These are phyloP conservation scores for Campylomormyrus tamandua DNA, from an alignment of 2,113 vertebrate genomes.

Conservation along the genomic window DNA sequence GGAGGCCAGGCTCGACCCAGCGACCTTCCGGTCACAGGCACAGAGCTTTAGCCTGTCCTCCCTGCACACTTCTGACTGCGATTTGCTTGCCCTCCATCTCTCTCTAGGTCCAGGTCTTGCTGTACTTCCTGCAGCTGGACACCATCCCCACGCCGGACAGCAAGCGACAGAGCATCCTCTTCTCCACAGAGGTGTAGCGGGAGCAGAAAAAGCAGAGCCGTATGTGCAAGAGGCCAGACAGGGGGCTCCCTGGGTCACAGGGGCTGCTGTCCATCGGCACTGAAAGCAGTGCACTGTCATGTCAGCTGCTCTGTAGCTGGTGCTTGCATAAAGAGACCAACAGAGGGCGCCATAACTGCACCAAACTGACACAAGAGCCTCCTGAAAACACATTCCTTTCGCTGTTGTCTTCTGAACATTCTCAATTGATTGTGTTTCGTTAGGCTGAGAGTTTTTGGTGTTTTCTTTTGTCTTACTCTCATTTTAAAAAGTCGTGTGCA, in stretches of 20 bases:
- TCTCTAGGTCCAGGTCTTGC: slow-evolving; percentile 87
- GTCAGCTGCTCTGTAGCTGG: slow-evolving; percentile 5
- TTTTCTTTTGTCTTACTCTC: background rate
- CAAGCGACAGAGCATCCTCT: slow-evolving; percentile 94
- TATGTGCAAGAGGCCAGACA: slow-evolving; percentile 29
- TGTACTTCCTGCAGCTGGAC: slow-evolving; percentile 96
- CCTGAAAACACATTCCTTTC: slow-evolving; percentile 1
- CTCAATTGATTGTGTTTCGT: background rate
- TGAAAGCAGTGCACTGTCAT: background rate
- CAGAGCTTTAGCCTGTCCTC: background rate
- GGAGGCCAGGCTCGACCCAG: background rate
- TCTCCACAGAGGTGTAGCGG: slow-evolving; percentile 91
- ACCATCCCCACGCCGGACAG: slow-evolving; percentile 92
- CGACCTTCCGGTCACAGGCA: background rate
- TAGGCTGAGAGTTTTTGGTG: background rate
- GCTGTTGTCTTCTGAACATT: slow-evolving; percentile 13
- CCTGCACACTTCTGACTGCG: background rate
- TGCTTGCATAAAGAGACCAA: slow-evolving; percentile 33
- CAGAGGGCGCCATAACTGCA: slow-evolving; percentile 35
- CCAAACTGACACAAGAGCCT: slow-evolving; percentile 14
- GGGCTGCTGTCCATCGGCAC: background rate
- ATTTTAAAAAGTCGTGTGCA: background rate
- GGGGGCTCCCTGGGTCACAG: slow-evolving; percentile 36
- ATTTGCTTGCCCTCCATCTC: background rate
- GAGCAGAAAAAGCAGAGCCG: background rate